Evolutionary conservation across 2,888 invertebrate species (phyloP).

Genomic region (Thera obeliscata): DNA sequence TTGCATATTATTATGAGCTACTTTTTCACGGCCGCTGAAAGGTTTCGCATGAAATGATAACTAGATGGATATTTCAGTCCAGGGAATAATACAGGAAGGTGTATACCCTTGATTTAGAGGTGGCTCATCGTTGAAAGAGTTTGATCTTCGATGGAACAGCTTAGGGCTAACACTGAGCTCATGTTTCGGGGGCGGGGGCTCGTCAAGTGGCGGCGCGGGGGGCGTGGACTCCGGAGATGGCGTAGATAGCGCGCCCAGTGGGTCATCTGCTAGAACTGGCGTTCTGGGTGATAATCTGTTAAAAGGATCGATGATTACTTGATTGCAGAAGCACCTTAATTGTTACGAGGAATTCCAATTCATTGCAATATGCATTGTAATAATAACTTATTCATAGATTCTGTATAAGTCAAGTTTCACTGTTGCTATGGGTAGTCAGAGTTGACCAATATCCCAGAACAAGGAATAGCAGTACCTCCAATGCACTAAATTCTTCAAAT

Average conservation of each 20-base stretch:
- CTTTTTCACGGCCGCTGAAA: no score
- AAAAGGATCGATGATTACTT: neutral
- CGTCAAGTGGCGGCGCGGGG: constrained; percentile 44
- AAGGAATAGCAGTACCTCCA: no score
- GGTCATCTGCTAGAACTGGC: constrained; percentile 96
- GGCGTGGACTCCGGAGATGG: constrained; percentile 41
- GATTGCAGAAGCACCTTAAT: no score
- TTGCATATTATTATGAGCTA: no score
- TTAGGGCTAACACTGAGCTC: constrained; percentile 88
- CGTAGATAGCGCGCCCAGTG: constrained; percentile 90
- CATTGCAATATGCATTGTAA: no score
- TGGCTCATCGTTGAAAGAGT: constrained; percentile 83
- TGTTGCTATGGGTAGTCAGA: no score
- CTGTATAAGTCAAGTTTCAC: no score
- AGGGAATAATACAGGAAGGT: constrained; percentile 57
- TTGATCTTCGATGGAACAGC: constrained; percentile 85
- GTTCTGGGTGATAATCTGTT: constrained; percentile 89
- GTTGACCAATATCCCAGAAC: no score
- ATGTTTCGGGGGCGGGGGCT: constrained; percentile 64
- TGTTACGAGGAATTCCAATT: no score
- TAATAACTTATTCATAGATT: no score
- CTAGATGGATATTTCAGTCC: neutral
- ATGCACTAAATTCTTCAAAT: no score
- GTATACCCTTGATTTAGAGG: constrained; percentile 72
- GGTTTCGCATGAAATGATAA: no score